These are phyloP conservation scores for Lasaia peninsularis DNA, from an alignment of 1,140 invertebrate species.

Conservation along the genomic window DNA sequence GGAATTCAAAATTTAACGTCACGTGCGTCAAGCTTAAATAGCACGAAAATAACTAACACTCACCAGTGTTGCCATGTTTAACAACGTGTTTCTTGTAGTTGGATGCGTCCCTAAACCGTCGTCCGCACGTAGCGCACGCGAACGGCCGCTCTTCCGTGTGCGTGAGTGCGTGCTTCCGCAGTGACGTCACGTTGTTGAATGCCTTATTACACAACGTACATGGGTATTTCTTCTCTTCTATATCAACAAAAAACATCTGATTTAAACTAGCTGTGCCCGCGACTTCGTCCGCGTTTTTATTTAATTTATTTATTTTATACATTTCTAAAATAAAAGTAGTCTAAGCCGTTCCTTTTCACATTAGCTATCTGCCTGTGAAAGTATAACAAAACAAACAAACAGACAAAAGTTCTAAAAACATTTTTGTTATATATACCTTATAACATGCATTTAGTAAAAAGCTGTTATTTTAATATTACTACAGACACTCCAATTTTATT, in stretches of 20 bases:
- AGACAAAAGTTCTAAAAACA: no score
- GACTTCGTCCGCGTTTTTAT: no score
- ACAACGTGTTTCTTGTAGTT: constrained; percentile 57
- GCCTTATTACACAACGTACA: constrained; percentile 77
- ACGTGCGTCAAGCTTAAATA: not conserved
- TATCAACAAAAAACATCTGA: constrained; percentile 19
- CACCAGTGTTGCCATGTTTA: constrained; percentile 36
- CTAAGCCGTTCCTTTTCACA: no score
- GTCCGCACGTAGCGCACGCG: constrained; percentile 74
- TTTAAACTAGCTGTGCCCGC: no score
- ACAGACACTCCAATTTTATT: no score
- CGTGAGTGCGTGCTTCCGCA: constrained; percentile 51
- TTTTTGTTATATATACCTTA: no score
- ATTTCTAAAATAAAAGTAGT: no score
- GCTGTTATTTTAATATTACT: no score
- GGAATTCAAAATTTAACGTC: not conserved
- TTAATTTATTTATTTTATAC: no score
- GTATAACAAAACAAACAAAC: no score
- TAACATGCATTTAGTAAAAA: no score
- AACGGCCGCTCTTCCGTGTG: constrained; percentile 63
- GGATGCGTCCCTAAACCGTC: constrained; percentile 71
- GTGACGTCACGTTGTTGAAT: constrained; percentile 68
- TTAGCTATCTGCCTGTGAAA: no score
- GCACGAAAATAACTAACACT: not conserved
- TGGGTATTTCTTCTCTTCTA: constrained; percentile 77